Evolutionary conservation across 2,113 vertebrate species (phyloP), one percentile per base, ranked within the genome.

Genomic region (Phainopepla nitens): DNA sequence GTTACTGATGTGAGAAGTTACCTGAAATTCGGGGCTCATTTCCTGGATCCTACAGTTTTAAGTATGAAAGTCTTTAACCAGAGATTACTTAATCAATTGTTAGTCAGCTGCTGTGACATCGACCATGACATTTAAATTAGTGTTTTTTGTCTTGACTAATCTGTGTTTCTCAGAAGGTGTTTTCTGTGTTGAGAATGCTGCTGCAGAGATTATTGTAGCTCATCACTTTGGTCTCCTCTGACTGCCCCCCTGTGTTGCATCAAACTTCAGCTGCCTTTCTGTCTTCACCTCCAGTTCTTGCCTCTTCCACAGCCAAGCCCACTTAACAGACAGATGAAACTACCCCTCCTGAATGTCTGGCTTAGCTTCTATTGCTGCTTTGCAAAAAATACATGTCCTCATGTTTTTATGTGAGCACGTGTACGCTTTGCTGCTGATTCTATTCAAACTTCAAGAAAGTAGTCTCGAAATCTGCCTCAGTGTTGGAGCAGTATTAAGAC

Each of bases 181-280:
- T 81, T 82, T n/a, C 53, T n/a, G 31, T 18, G 19, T 62, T 85
- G 17, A 9, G 69, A 89, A 45, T 61, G 35, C 71, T 93, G 29
- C 64, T 62, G 62, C n/a, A 57, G 53, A 87, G 73, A 54, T 86
- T 45, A 45, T 87, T 79, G 6, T 15, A 61, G 45, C 47, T 80
- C 1, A 0, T 77, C 24, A 5, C 42, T 54, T 82, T 14, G 33
- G 45, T 53, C 81, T 69, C 16, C 20, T 56, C 28, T 86, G 58
- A 39, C 50, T 88, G 23, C 8, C 25, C 20, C 9, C 3, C 82
- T 75, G 77, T 49, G 65, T 71, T 83, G 29, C 50, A 58, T 94
- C 82, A 93, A 68, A 61, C 76, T 81, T 86, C 41, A 60, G 57
- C 70, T 90, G 70, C 73, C 42, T 82, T 20, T 22, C 65, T 91